These are phyloP conservation scores for Polypedilum pembai DNA, from an alignment of 1,140 invertebrate species.

Conservation along the genomic window DNA sequence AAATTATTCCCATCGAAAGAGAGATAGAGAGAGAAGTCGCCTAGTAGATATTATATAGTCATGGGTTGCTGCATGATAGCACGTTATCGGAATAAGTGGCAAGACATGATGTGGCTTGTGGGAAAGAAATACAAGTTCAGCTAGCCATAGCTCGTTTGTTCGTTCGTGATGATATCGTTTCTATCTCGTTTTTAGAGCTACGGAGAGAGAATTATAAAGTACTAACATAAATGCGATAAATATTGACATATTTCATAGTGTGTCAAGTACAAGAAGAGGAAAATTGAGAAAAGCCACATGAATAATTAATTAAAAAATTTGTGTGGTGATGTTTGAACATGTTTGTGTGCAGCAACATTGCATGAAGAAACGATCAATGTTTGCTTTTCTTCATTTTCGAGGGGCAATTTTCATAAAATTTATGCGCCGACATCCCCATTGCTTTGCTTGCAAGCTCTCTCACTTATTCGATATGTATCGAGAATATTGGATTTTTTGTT, in stretches of 20 bases:
- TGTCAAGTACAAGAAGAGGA: no score
- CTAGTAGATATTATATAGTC: not conserved
- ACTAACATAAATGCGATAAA: no score
- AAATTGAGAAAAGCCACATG: no score
- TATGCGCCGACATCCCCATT: not conserved
- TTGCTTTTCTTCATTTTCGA: not conserved
- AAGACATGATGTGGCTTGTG: not conserved
- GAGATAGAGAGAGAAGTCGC: not conserved
- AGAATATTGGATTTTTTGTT: not conserved
- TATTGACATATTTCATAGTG: no score
- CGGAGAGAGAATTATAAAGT: no score
- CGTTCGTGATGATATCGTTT: no score
- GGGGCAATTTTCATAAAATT: conserved; percentile 26
- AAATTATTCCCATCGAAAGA: not conserved
- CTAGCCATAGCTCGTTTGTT: no score
- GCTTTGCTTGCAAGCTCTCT: not conserved
- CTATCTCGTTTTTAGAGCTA: no score
- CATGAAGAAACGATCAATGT: no score
- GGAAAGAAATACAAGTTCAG: not conserved
- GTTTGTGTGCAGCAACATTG: no score
- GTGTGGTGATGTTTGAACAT: no score
- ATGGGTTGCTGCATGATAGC: not conserved
- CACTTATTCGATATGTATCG: not conserved
- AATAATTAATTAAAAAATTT: no score
- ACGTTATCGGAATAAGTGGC: conserved; percentile 13